Conservation (phyloP, 2,888 invertebrate species). For the Drosophila anceps region DNA sequence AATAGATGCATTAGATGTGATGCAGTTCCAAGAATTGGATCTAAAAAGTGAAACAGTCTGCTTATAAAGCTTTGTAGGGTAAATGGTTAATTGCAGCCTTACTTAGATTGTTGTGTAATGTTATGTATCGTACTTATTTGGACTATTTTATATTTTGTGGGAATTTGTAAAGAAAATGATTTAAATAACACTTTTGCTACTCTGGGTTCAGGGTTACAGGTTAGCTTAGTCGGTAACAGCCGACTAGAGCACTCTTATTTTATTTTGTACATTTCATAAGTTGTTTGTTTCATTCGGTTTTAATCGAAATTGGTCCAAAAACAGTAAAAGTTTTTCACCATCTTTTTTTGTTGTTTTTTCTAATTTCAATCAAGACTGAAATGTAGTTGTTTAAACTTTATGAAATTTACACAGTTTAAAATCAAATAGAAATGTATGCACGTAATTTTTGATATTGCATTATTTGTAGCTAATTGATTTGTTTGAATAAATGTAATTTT, state of each 20-base stretch:
- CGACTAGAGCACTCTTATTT: conserved; percentile 6
- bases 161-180: background rate
- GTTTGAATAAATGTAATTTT: conserved; percentile 19
- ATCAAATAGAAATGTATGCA: conserved; percentile 5
- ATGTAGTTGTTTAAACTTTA: background rate
- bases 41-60: background rate
- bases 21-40: background rate
- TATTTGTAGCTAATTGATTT: conserved; percentile 19
- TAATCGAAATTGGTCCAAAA: conserved; percentile 11
- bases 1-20: background rate
- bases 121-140: background rate
- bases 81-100: conserved; percentile 5
- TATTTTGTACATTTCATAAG: conserved; percentile 14
- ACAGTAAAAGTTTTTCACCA: background rate
- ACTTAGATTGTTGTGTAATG: background rate
- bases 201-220: background rate
- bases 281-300: conserved; percentile 6
- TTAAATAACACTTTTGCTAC: background rate
- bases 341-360: conserved; percentile 1
- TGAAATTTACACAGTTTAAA: conserved; percentile 1
- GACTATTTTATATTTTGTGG: background rate
- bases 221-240: background rate
- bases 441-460: conserved; percentile 11
- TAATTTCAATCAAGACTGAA: conserved; percentile 6
- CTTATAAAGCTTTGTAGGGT: background rate